Base-by-base conservation (phyloP, 1,140 invertebrate genomes). In the Formica exsecta region DNA sequence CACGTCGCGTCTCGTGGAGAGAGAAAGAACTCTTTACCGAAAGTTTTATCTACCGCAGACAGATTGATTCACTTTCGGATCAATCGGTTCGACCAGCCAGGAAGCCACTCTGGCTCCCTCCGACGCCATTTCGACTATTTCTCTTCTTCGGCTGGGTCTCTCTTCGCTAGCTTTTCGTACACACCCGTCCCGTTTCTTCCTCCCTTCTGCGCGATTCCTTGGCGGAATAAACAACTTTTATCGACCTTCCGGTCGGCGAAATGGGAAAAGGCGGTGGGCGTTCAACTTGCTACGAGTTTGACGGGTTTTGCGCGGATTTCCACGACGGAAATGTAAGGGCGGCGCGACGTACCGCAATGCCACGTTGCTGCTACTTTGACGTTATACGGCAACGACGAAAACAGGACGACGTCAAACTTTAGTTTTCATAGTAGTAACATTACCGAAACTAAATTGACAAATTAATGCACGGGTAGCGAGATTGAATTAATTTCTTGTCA, bases 181-280 rank as follows among this genome's bases (percentile, higher is more conserved):
- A 66, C 86, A 74, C 73, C 84, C 83, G 66, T 73, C 81, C 70
- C 54, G 36, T 38, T 87, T 83, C 84, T 86, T 87, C 62, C 41
- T 85, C 84, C 83, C 83, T 74, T 88, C 83, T 75, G 51, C 77
- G 51, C 77, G 64, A 68, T 86, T 88, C 86, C 87, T 87, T 85
- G 54, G 76, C 81, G 92, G 86, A 93, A 93, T 94, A 93, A 94
- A 94, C 92, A 93, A 94, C 91, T 92, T 90, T 90, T 93, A 91
- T 93, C 92, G 91, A 91, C 89, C 89, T 91, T 92, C 89, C 89
- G 90, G 86, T 54, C 76, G 86, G 87, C 80, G 85, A 91, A 89
- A 92, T 92, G 88, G 92, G 90, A 91, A 92, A 92, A 89, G 87
- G 87, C 85, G 88, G 83, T 70, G 90, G 90, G 84, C 81, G 90